Percentiles rank a stretch among this genome's conserved stretches.
These are phyloP conservation scores for Ceratina calcarata DNA, from an alignment of 1,140 invertebrate species.

Conservation along the genomic window DNA sequence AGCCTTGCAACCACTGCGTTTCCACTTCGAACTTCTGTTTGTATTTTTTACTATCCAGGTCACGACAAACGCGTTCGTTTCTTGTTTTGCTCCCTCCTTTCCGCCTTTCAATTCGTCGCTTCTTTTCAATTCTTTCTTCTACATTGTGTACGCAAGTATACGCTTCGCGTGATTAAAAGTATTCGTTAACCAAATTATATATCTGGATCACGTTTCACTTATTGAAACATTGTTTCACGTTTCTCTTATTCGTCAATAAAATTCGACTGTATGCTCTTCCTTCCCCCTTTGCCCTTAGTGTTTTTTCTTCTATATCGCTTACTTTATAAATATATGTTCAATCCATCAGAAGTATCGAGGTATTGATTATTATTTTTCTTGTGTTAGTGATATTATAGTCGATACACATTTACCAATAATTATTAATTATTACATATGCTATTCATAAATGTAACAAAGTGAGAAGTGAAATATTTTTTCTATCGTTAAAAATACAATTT, in stretches of 20 bases:
- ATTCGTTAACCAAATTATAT: conserved; percentile 26
- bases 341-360: no score
- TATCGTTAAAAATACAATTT: no score
- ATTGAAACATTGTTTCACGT: not conserved
- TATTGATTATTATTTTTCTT: no score
- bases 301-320: no score
- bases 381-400: no score
- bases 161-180: conserved; percentile 22
- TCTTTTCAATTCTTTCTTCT: not conserved
- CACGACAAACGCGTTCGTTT: not conserved
- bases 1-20: not conserved
- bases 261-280: no score
- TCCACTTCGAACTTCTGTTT: not conserved
- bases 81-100: not conserved
- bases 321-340: no score
- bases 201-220: not conserved
- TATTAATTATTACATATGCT: no score
- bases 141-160: not conserved
- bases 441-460: no score
- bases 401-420: no score
- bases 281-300: no score
- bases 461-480: no score
- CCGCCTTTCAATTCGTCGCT: not conserved
- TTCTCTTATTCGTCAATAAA: not conserved
- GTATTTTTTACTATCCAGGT: not conserved